These are phyloP conservation scores for Drosophila sechellia DNA, from an alignment of 1,140 invertebrate genomes.

Conservation along the genomic window DNA sequence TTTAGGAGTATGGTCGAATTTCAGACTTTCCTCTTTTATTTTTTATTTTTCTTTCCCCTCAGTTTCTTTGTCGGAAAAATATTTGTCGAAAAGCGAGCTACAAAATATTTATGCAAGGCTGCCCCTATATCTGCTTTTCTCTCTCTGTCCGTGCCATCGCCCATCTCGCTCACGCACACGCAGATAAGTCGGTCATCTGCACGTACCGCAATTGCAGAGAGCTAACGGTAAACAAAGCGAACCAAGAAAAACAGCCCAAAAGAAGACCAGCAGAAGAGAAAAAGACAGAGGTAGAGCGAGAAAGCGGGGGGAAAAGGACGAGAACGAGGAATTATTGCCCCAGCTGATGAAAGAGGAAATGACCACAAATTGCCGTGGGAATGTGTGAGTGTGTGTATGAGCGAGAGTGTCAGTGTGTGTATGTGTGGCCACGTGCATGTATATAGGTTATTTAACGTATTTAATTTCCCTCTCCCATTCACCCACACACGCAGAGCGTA, in stretches of 20 bases:
- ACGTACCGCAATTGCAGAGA: conserved; percentile 46
- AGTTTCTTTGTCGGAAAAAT: conserved; percentile 34
- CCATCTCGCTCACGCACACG: conserved; percentile 13
- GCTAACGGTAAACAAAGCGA: conserved; percentile 41
- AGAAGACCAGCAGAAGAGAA: background rate
- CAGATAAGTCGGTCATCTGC: conserved; percentile 34
- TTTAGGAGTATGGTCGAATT: conserved; percentile 28
- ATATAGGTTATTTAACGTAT: conserved; percentile 72
- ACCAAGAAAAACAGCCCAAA: conserved; percentile 38
- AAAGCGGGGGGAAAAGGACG: background rate
- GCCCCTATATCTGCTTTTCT: background rate
- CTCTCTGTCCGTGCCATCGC: background rate
- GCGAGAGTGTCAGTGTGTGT: conserved; percentile 15
- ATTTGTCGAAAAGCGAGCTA: conserved; percentile 45
- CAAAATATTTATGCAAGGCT: conserved; percentile 53
- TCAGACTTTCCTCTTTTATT: background rate
- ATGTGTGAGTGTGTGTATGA: conserved; percentile 22
- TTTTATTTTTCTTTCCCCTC: background rate
- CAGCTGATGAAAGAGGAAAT: conserved; percentile 80
- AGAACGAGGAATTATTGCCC: conserved; percentile 62
- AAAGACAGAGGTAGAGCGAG: background rate
- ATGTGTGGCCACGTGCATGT: conserved; percentile 19
- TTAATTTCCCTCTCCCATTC: conserved; percentile 55
- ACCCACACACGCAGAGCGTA: background rate
- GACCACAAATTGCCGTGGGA: conserved; percentile 75